Evolutionary conservation across 1,140 invertebrate species (phyloP), one percentile per base, ranked within the genome.

Genomic region (Drosophila tristis): DNA sequence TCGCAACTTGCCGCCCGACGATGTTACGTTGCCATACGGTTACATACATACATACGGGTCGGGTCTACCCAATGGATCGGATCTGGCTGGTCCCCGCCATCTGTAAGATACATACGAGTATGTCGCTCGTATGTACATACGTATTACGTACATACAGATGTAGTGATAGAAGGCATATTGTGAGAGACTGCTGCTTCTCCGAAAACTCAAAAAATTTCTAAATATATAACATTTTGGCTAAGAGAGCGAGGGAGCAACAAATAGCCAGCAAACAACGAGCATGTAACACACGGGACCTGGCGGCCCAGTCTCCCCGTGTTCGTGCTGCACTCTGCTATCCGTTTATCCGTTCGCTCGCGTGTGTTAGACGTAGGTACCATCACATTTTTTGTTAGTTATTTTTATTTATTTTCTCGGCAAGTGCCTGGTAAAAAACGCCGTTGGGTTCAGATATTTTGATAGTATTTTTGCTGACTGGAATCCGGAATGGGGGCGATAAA

Each of bases 301-400:
- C 77, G 62, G 81, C 80, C 80, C 80, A 84, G 80, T 84, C 80
- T 87, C 82, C 78, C 80, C 72, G 82, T 89, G 84, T 72, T 71
- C 84, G 84, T 82, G 82, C 82, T 87, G 82, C 82, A 86, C 78
- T 82, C 82, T 65, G 78, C 78, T 82, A 82, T 78, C 78, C 64
- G 84, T 78, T 75, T 39, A 78, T 78, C 82, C 65, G 82, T 71
- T 81, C 35, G 70, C 65, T 81, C 79, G 78, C 70, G 79, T 65
- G 62, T 76, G 62, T 76, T 58, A 73, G 75, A 82, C 84, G 75
- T 79, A 87, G 84, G 82, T 87, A 89, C 35, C 35, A 82, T 25
- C 39, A 44, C 20, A 5, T 55, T 54, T 44, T 48, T 47, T 53
- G 45, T 71, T 75, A 44, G 23, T 53, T 78, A 78, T 55, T 59